Evolutionary conservation across 2,113 vertebrate genomes (phyloP).

Genomic region (Bubo blakistoni): DNA sequence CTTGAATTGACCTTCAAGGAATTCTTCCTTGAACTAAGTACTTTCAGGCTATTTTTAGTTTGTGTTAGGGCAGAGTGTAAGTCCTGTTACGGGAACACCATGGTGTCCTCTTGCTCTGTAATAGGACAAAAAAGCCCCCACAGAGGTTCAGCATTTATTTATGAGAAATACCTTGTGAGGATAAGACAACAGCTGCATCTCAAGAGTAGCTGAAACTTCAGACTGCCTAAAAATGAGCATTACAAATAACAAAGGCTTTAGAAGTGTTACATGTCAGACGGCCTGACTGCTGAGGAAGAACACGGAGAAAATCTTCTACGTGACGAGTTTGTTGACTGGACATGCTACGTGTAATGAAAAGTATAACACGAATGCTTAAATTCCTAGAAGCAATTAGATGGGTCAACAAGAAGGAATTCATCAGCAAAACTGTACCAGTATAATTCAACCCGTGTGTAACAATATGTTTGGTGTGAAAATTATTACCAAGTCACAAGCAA

Average conservation of each 20-base stretch:
- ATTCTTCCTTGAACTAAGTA: neutral
- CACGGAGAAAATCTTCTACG: neutral
- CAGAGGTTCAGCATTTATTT: neutral
- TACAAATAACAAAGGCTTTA: accelerated
- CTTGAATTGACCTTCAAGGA: neutral
- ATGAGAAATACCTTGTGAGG: neutral
- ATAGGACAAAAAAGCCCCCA: neutral
- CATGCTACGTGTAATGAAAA: neutral
- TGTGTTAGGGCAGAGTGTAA: neutral
- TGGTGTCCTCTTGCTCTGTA: neutral
- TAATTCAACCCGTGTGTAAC: neutral
- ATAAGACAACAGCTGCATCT: neutral
- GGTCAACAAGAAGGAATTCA: neutral
- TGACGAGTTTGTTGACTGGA: neutral
- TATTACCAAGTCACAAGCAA: too few species aligned
- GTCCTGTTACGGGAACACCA: neutral
- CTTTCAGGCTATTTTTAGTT: neutral
- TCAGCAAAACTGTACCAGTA: neutral
- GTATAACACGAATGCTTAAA: neutral
- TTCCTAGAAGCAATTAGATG: neutral
- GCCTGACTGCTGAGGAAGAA: neutral
- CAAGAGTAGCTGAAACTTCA: neutral
- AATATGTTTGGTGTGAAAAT: too few species aligned
- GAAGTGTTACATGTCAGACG: neutral
- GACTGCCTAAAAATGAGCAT: neutral